Percentiles rank a stretch among this genome's conserved stretches.
phyloP scores from a whole-genome alignment of 53 echinoderm and acorn worm species.

The Apostichopus leukothele region DNA sequence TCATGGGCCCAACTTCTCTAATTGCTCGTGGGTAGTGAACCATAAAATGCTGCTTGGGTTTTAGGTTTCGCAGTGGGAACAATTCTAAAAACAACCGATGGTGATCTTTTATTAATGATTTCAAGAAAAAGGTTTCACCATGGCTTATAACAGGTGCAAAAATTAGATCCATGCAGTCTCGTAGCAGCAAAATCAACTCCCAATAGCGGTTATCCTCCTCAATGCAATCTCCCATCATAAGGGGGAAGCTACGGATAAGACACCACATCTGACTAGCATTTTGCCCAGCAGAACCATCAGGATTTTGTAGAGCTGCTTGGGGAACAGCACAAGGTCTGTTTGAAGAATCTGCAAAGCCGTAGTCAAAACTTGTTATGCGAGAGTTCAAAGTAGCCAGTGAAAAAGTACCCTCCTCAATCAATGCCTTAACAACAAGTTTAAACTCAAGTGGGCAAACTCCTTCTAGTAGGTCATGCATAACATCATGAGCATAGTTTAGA shows the following conservation, averaged over 20 bases:
- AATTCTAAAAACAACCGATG: slow-evolving; percentile 13
- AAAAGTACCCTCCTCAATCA: slow-evolving; percentile 54
- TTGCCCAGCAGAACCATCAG: slow-evolving; percentile 49
- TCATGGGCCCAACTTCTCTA: slow-evolving; percentile 2
- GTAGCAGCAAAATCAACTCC: slow-evolving; percentile 42
- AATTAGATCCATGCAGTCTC: slow-evolving; percentile 47
- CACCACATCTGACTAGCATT: slow-evolving; percentile 62
- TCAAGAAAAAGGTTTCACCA: slow-evolving; percentile 52
- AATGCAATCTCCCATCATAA: slow-evolving; percentile 60
- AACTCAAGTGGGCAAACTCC: slow-evolving; percentile 62
- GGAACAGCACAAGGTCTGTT: slow-evolving; percentile 54
- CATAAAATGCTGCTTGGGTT: slow-evolving; percentile 28
- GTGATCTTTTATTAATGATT: slow-evolving; percentile 54
- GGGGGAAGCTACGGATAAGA: slow-evolving; percentile 44
- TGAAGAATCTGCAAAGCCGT: slow-evolving; percentile 42
- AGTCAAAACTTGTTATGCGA: slow-evolving; percentile 40
- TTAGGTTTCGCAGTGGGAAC: neutral
- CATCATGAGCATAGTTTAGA: slow-evolving; percentile 24
- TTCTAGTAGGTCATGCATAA: slow-evolving; percentile 61
- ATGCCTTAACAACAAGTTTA: slow-evolving; percentile 33
- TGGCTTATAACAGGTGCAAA: slow-evolving; percentile 32
- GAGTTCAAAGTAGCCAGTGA: slow-evolving; percentile 39
- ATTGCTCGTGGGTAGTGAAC: slow-evolving; percentile 3
- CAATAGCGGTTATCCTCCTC: slow-evolving; percentile 51
- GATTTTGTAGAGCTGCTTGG: slow-evolving; percentile 32